Evolutionary conservation across 2,797 vertebrate genomes (phyloP).

Genomic region (Cyclopterus lumpus): DNA sequence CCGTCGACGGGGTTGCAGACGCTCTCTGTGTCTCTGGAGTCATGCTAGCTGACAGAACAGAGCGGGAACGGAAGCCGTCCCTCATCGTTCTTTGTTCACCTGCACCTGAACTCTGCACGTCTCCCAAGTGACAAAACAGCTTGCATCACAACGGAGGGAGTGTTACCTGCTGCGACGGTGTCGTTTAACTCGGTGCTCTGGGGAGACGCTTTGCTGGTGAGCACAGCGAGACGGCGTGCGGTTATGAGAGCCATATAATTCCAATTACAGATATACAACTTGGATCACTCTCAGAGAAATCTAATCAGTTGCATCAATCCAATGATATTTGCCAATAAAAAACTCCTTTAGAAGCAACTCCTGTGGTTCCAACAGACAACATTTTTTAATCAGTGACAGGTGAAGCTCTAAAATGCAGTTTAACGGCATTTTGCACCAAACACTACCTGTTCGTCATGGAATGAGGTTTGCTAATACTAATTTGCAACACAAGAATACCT

Average conservation of each 20-base stretch:
- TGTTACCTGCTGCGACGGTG: constrained; percentile 13
- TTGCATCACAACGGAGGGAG: constrained; percentile 35
- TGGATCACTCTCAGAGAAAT: constrained; percentile 9
- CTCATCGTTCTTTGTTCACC: constrained; percentile 60
- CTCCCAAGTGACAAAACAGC: constrained; percentile 39
- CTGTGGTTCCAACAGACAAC: not conserved
- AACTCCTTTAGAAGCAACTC: not conserved
- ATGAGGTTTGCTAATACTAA: too few relatives aligned
- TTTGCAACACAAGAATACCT: not conserved
- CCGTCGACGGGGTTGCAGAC: constrained; percentile 29
- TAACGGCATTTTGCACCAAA: constrained; percentile 6
- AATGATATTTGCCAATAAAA: constrained; percentile 12
- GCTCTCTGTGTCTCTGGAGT: constrained; percentile 28
- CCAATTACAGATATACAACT: constrained; percentile 46
- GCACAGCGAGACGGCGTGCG: constrained; percentile 6
- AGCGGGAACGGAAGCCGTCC: constrained; percentile 32
- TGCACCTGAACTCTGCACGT: constrained; percentile 57
- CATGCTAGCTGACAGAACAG: constrained; percentile 44
- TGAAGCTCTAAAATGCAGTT: constrained; percentile 32
- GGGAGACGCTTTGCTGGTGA: constrained; percentile 31
- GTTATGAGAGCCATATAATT: constrained; percentile 34
- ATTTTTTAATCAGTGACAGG: constrained; percentile 14
- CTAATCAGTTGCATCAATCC: constrained; percentile 43
- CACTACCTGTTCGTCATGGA: too few relatives aligned
- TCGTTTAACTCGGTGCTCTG: constrained; percentile 21